Base-by-base conservation (phyloP, 2,888 invertebrate species). In the Orthonevra nobilis region DNA sequence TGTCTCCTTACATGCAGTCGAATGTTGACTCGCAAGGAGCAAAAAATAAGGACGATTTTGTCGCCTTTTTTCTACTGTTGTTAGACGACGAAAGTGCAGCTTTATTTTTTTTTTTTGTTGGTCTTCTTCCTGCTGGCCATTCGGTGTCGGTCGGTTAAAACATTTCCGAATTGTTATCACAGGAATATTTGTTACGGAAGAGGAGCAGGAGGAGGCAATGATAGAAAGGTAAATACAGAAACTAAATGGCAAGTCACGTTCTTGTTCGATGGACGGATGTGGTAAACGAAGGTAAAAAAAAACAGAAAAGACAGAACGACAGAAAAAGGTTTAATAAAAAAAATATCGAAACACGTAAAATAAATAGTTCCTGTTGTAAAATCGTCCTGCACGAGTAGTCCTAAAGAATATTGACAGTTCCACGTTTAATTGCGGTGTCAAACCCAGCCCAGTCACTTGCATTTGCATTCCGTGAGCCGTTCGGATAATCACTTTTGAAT, bases 231-330 rank as follows among this genome's bases (percentile, higher is more conserved):
- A 68, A 74, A 74, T 74, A 74, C 68, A 54, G 32, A 46, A 74
- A 70, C 50, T 30, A 75, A 75, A 63, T 70, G 63, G 63, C 70
- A 56, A 69, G 75, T 75, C 75, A 75, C 70, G 75, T 70, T 70
- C 30, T 10, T 19, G 60, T 73, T 54, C 17, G 26, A 56, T 10
- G 36, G 64, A 58, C 56, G 54, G 68, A 61, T 61, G 48, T 66
- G 20, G 54, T 40, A 46, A 40, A 40, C 52, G 46, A 46, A 34
- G 44, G 54, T 36, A 26, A 5, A 40, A 42, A 44, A 56, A 58
- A 61, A 38, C n/a, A 32, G 20, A 0, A 3, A n/a, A 23, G 5
- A 23, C 5, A 23, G 23, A 7, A n/a, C n/a, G n/a, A n/a, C n/a
- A n/a, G n/a, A n/a, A n/a, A n/a, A n/a, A 23, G 7, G 26, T 36